These are phyloP conservation scores for Ctenosaura bakeri DNA, from an alignment of 2,797 vertebrate genomes.

Conservation along the genomic window DNA sequence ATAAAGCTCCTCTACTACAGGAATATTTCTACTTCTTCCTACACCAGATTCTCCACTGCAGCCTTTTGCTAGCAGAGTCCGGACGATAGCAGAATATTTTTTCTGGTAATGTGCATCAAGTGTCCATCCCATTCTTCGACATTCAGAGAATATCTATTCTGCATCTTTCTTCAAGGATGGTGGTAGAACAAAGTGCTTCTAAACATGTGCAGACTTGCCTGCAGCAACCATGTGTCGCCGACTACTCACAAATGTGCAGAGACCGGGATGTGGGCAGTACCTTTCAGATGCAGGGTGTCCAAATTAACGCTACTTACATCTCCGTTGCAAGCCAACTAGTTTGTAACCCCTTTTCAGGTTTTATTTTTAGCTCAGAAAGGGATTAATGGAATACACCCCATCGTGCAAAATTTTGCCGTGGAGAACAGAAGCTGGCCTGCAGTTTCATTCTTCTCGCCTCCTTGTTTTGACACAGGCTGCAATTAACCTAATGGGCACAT, in stretches of 20 bases:
- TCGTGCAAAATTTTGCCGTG: not conserved
- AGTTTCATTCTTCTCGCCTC: conserved; percentile 43
- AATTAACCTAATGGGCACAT: conserved; percentile 32
- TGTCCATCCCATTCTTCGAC: no score
- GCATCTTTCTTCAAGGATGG: not conserved
- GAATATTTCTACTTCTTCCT: no score
- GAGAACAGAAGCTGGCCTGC: not conserved
- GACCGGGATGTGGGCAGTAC: not conserved
- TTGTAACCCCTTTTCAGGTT: not conserved
- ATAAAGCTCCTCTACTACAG: no score
- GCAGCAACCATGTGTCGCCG: no score
- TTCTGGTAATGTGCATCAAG: not conserved
- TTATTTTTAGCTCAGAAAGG: not conserved
- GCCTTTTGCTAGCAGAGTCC: no score
- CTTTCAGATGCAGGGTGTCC: not conserved
- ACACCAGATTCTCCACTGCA: no score
- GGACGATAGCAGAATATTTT: not conserved
- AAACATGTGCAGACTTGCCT: not conserved
- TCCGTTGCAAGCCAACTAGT: not conserved
- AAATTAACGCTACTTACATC: not conserved
- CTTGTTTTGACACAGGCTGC: not conserved
- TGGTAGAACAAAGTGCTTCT: not conserved
- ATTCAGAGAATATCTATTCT: not conserved
- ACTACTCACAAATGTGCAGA: not conserved
- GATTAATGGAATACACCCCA: not conserved